Evolutionary conservation across 2,888 invertebrate genomes (phyloP).

Genomic region (Rhingia rostrata): DNA sequence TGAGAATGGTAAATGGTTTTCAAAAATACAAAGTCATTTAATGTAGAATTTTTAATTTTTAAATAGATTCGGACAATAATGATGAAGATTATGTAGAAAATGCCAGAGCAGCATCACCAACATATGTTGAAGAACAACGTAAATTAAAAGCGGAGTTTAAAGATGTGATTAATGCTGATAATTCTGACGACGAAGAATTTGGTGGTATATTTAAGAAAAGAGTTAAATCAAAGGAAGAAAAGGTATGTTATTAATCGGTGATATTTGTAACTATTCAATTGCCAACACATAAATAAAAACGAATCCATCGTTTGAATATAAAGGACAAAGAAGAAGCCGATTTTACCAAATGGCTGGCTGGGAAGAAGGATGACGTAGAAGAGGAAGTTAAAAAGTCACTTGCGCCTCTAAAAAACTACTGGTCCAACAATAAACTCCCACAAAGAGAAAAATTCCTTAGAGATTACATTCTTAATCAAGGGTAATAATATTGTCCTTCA

Average conservation of each 20-base stretch:
- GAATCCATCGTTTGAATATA: slow-evolving; percentile 74
- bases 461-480: slow-evolving; percentile 95
- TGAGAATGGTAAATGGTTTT: slow-evolving; percentile 80
- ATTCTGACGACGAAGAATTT: slow-evolving; percentile 84
- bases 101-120: slow-evolving; percentile 81
- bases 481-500: slow-evolving; percentile 81
- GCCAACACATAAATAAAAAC: neutral
- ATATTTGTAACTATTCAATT: neutral
- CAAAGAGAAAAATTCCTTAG: slow-evolving; percentile 94
- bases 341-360: slow-evolving; percentile 92
- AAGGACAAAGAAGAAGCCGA: slow-evolving; percentile 84
- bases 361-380: slow-evolving; percentile 87
- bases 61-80: slow-evolving; percentile 76
- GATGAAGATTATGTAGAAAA: slow-evolving; percentile 72
- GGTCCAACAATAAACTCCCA: slow-evolving; percentile 92
- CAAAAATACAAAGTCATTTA: neutral
- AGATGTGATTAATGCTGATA: slow-evolving; percentile 82
- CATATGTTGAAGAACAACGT: slow-evolving; percentile 88
- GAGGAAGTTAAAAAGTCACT: slow-evolving; percentile 86
- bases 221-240: slow-evolving; percentile 84
- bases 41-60: neutral
- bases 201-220: slow-evolving; percentile 85
- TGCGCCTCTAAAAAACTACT: slow-evolving; percentile 91
- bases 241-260: slow-evolving; percentile 76
- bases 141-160: slow-evolving; percentile 87